Base-by-base conservation (phyloP, 1,140 invertebrate species). In the Neodiprion virginianus region DNA sequence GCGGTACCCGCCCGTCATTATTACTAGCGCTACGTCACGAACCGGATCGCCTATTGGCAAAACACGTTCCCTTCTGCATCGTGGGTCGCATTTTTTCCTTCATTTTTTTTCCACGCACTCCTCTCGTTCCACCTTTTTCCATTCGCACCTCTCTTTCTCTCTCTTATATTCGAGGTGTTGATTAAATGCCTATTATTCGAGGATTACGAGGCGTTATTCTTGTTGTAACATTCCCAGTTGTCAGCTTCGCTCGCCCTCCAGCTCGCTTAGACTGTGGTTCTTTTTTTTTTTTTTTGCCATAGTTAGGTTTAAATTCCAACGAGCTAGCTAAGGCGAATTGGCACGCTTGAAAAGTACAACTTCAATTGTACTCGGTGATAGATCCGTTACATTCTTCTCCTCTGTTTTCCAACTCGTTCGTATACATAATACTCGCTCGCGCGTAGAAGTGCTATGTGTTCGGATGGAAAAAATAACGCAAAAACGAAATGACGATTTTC, bases 1-100 rank as follows among this genome's bases (percentile, higher is more conserved):
- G 74, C 76, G 78, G 75, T 74, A 75, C 79, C 66, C 75, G 48
- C 79, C 79, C 82, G 80, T 81, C n/a, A 61, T 61, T 61, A 61
- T 61, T 61, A 12, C 28, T 40, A 40, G 28, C 11, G n/a, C 53
- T 61, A 61, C 53, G 53, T 61, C 68, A n/a, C 21, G n/a, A 40
- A 48, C 73, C 21, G 50, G 23, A 66, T 69, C 48, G 69, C 69
- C 71, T 75, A 66, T 67, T 75, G 70, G 28, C 61, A 73, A 71
- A 53, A 73, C 66, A 71, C 28, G 53, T 61, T 61, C 53, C 5
- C 53, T 61, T 61, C 53, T 0, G n/a, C 53, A 61, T 61, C 53
- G 53, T 61, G 53, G 53, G 53, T 61, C 53, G 53, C 53, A 17
- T 61, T 61, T 61, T 61, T 61, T 61, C n/a, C 53, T 61, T 61